phyloP scores from a whole-genome alignment of 2,113 vertebrate species.

The Lasiurus borealis region DNA sequence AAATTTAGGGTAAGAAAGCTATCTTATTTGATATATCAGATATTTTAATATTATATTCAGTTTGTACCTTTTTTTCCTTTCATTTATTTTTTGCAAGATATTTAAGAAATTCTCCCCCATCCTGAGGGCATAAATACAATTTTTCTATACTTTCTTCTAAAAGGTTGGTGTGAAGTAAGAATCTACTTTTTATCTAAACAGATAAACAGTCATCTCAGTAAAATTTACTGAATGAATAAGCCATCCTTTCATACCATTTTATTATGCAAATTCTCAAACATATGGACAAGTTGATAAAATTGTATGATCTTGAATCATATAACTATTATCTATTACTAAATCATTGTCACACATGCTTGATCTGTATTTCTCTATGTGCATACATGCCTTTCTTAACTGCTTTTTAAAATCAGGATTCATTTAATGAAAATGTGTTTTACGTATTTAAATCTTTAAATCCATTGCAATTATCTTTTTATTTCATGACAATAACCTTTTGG shows the following conservation, averaged over 20 bases:
- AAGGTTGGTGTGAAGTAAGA: not conserved
- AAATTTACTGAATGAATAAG: not conserved
- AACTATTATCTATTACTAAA: not conserved
- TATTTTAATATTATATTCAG: not conserved
- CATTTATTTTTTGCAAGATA: not conserved
- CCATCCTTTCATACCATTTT: not conserved
- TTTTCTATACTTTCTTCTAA: slow-evolving; percentile 22
- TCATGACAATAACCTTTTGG: not conserved
- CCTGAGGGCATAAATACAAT: not conserved
- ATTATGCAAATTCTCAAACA: slow-evolving; percentile 42
- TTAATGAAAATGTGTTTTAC: not conserved
- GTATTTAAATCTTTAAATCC: not conserved
- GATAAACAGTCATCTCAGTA: not conserved
- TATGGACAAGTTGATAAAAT: not conserved
- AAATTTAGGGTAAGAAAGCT: not conserved
- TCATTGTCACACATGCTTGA: not conserved
- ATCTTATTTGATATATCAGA: not conserved
- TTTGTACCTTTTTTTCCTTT: not conserved
- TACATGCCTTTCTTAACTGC: not conserved
- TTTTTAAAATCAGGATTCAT: not conserved
- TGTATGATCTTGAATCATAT: not conserved
- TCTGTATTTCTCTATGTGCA: not conserved
- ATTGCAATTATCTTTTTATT: not conserved
- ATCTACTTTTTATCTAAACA: not conserved
- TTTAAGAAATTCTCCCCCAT: not conserved